These are phyloP conservation scores for Strigamia transsilvanica DNA, from an alignment of 2,888 invertebrate genomes.

Conservation along the genomic window DNA sequence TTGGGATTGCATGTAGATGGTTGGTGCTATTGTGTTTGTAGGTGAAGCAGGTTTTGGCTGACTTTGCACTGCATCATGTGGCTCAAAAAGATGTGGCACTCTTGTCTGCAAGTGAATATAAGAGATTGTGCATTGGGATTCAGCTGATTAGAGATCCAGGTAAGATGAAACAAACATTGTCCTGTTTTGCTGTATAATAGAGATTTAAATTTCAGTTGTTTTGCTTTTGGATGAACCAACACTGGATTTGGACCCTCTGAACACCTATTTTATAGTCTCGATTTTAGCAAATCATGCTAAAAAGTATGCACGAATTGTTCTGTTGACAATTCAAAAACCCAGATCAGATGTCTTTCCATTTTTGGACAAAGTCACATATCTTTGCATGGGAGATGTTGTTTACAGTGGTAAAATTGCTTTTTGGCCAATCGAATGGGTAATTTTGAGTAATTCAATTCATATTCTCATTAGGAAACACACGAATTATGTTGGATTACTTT, in stretches of 20 bases:
- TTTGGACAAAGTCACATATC: constrained; percentile 86
- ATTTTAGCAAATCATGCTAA: constrained; percentile 87
- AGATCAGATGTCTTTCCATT: constrained; percentile 95
- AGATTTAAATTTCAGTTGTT: constrained; percentile 80
- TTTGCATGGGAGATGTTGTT: constrained; percentile 74
- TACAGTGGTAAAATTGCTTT: constrained; percentile 63
- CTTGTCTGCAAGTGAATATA: constrained; percentile 86
- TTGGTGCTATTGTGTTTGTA: constrained; percentile 56
- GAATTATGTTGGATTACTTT: constrained; percentile 93
- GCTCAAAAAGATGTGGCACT: constrained; percentile 80
- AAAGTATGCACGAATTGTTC: constrained; percentile 87
- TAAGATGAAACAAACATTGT: constrained; percentile 63
- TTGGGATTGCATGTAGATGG: not conserved
- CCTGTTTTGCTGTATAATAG: too few species aligned
- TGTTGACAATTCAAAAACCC: constrained; percentile 92
- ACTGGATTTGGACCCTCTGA: constrained; percentile 91
- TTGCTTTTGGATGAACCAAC: constrained; percentile 92
- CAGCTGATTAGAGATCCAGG: constrained; percentile 94
- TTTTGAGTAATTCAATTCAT: not conserved
- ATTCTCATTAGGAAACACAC: constrained; percentile 76
- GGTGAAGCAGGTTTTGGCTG: constrained; percentile 82
- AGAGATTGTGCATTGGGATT: constrained; percentile 88
- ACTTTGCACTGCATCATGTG: constrained; percentile 90
- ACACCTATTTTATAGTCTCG: constrained; percentile 92
- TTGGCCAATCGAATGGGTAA: not conserved